A percentile compares a stretch with the other conserved stretches of the same genome.
Evolutionary conservation across 2,888 invertebrate genomes (phyloP).

Genomic region (Dolichomitus sp.): DNA sequence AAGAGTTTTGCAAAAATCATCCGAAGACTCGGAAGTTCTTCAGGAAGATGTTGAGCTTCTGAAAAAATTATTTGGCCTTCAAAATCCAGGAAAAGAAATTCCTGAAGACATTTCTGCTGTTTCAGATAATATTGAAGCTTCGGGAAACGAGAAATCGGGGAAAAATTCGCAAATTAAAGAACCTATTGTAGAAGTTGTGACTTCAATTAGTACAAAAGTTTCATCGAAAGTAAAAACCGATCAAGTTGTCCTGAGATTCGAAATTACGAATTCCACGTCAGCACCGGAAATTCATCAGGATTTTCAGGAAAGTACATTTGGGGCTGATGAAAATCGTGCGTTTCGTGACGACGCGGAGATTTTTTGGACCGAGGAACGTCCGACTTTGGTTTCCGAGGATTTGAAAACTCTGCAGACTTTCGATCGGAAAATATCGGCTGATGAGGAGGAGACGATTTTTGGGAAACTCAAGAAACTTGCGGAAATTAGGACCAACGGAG

Average conservation of each 20-base stretch:
- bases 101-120: conserved; percentile 1
- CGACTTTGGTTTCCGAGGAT: conserved; percentile 44
- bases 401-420: conserved; percentile 71
- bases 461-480: conserved; percentile 80
- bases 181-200: conserved; percentile 84
- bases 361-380: conserved; percentile 58
- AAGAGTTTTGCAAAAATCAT: conserved; percentile 57
- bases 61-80: conserved; percentile 76
- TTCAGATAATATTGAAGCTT: conserved; percentile 23
- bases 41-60: conserved; percentile 73
- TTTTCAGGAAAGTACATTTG: conserved; percentile 17
- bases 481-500: conserved; percentile 74
- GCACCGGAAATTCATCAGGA: conserved; percentile 63
- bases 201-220: conserved; percentile 84
- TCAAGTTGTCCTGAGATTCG: conserved; percentile 77
- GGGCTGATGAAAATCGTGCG: conserved; percentile 71
- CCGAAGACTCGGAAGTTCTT: conserved; percentile 19
- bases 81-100: conserved; percentile 54
- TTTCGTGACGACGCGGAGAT: conserved; percentile 53
- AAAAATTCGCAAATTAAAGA: conserved; percentile 72
- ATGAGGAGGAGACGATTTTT: conserved; percentile 74
- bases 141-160: conserved; percentile 49
- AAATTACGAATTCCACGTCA: conserved; percentile 76
- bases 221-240: conserved; percentile 79
- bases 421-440: conserved; percentile 78